Evolutionary conservation across 2,797 vertebrate genomes (phyloP), one percentile per base, ranked within the genome.

Genomic region (Halcyon chelicuti): DNA sequence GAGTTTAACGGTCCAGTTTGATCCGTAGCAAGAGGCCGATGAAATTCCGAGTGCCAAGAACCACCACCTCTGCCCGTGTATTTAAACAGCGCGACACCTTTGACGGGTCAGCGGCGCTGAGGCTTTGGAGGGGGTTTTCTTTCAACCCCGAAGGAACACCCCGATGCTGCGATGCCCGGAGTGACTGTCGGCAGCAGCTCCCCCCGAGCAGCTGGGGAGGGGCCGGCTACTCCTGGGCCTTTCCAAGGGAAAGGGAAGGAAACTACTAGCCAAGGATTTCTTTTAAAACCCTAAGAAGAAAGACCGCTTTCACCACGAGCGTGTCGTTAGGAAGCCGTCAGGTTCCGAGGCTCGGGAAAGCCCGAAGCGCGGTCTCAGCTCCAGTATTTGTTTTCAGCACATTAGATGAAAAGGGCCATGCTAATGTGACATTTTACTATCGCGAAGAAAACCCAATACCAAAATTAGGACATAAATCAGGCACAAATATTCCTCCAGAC

Each of bases 381-480:
- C 63, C 2, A 7, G 47, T 26, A 47, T 76, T 84, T 93, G 94
- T 55, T 97, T 90, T 76, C 95, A 46, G 84, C 2, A 9, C n/a
- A 54, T 77, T 25, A 86, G 93, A 94, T 83, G 92, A 91, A 88
- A 96, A 95, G 91, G 94, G 95, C 97, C 97, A 97, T 95, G 98
- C 96, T 97, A 97, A 98, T 94, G 97, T 94, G 97, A 97, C 98
- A 97, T 97, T 98, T 97, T 66, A 71, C 94, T 91, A 82, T 52
- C 66, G 72, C 39, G 37, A 97, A 97, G 96, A 95, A 97, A 98
- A 94, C 93, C 95, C 95, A 47, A 80, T 28, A 57, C 97, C 93
- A 95, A 98, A 98, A 98, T 97, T 91, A 97, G 97, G 97, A 94
- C 96, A 91, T 97, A 98, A 98, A 98, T 96, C 97, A 98, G 97